A percentile compares a stretch with the other conserved stretches of the same genome.
phyloP scores from a whole-genome alignment of 2,888 invertebrate species.

The Chalcosyrphus nemorum region DNA sequence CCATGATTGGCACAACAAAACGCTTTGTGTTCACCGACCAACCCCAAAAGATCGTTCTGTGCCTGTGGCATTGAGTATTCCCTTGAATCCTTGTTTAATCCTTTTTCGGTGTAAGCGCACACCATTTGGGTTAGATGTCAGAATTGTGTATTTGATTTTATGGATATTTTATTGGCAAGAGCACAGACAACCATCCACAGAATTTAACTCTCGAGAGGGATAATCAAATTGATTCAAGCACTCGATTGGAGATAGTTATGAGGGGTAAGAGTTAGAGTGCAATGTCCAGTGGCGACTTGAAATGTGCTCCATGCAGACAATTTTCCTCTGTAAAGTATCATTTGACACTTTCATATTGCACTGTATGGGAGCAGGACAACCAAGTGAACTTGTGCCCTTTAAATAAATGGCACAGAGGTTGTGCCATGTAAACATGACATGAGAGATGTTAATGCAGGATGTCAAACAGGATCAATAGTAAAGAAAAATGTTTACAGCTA shows the following conservation, averaged over 20 bases:
- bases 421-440: conserved; percentile 26
- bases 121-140: background rate
- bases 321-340: conserved; percentile 9
- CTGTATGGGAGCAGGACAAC: background rate
- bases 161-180: conserved; percentile 30
- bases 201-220: background rate
- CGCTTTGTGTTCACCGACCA: conserved; percentile 8
- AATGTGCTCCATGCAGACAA: background rate
- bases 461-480: conserved; percentile 33
- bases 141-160: conserved; percentile 9
- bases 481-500: conserved; percentile 4
- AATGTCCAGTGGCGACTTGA: background rate
- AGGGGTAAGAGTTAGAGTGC: background rate
- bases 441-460: conserved; percentile 34
- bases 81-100: conserved; percentile 3
- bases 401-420: background rate
- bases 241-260: background rate
- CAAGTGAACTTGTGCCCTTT: conserved; percentile 1
- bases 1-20: conserved; percentile 46
- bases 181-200: background rate
- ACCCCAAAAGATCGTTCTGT: background rate
- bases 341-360: conserved; percentile 24
- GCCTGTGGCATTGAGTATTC: background rate
- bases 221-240: conserved; percentile 29
- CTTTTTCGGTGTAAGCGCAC: background rate